Conservation (phyloP, 2,797 vertebrate species). For the Sciurus vulgaris region DNA sequence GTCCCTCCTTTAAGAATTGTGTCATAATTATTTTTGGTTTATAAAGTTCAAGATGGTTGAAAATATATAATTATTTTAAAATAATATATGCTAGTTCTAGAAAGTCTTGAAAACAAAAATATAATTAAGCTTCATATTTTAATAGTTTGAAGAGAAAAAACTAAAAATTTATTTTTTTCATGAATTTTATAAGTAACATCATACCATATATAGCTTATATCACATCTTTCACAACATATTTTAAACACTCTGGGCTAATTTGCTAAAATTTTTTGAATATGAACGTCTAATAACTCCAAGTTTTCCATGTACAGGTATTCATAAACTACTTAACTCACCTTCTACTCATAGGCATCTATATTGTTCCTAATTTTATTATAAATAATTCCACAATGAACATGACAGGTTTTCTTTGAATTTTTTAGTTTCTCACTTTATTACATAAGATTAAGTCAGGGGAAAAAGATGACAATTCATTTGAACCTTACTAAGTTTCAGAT, state of each 20-base stretch:
- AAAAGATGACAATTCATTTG: constrained; percentile 19
- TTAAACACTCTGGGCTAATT: background rate
- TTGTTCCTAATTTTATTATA: background rate
- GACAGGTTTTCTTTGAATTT: background rate
- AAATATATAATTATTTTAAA: constrained; percentile 16
- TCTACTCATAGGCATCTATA: background rate
- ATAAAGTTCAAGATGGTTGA: constrained; percentile 24
- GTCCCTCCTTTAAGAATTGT: background rate
- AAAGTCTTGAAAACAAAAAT: constrained; percentile 32
- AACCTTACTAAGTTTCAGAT: background rate
- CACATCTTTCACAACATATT: background rate
- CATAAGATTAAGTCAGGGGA: background rate
- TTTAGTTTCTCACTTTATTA: constrained; percentile 25
- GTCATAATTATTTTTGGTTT: constrained; percentile 4
- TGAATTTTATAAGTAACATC: constrained; percentile 2
- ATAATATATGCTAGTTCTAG: background rate
- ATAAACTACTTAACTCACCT: background rate
- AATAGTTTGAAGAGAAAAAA: background rate
- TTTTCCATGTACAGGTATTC: background rate
- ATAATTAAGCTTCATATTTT: constrained; percentile 24
- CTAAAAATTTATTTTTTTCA: background rate
- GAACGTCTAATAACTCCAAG: background rate
- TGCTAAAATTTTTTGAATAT: constrained; percentile 18
- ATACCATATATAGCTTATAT: background rate
- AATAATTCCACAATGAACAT: background rate